Percentiles rank a stretch among this genome's conserved stretches.
phyloP scores from a whole-genome alignment of 2,113 vertebrate genomes.

The Ciconia stormi region DNA sequence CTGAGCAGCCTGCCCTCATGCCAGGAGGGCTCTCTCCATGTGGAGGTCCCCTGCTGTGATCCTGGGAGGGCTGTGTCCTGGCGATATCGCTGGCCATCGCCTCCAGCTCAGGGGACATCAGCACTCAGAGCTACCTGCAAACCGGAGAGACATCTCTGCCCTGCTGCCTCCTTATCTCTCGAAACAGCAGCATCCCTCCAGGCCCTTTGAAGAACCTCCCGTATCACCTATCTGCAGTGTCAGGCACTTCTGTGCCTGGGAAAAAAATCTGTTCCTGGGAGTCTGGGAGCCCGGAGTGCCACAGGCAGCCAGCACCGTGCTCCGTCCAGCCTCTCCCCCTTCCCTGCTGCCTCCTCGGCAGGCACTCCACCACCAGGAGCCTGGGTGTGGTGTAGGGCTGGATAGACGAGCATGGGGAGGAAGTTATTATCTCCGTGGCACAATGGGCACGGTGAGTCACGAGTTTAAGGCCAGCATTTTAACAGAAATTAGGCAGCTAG shows the following conservation, averaged over 20 bases:
- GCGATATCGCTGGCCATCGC: rapidly evolving
- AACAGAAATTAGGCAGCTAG: slow-evolving; percentile 43
- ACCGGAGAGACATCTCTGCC: neutral
- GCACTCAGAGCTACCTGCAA: neutral
- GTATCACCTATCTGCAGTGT: neutral
- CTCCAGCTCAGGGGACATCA: neutral
- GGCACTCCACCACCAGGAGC: neutral
- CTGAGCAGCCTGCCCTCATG: neutral
- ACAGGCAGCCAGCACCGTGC: neutral
- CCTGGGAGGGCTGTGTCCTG: neutral
- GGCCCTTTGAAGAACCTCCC: neutral
- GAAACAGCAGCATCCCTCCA: neutral
- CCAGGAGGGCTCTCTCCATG: neutral
- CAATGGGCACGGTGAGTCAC: slow-evolving; percentile 44
- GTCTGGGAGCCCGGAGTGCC: neutral
- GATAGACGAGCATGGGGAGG: slow-evolving; percentile 28
- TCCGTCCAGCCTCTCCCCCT: neutral
- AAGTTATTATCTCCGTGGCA: neutral
- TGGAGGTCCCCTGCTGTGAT: neutral
- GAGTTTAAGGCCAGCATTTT: slow-evolving; percentile 1
- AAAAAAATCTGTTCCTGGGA: neutral
- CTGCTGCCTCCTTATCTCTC: neutral
- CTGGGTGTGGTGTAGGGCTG: neutral
- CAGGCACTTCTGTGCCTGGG: neutral
- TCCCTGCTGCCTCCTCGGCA: neutral